Evolutionary conservation across 1,140 invertebrate genomes (phyloP), one percentile per base, ranked within the genome.

Genomic region (Nebria ingens): DNA sequence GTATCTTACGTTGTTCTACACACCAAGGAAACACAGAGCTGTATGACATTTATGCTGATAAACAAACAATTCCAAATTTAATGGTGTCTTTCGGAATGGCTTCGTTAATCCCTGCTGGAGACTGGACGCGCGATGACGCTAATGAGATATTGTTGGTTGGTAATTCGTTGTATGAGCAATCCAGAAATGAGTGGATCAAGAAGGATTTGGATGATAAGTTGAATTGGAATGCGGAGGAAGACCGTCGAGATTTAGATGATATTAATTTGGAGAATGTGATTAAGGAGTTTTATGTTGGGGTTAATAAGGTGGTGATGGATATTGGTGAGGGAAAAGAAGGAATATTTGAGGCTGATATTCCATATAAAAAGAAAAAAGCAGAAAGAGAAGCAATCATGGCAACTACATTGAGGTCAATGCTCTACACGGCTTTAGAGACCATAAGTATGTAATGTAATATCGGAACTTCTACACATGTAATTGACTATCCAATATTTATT

Each of bases 1-100:
- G 65, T 0, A 68, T 70, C 22, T 51, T 70, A 42, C n/a, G 61
- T n/a, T 56, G 61, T 0, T 56, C 23, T 23, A 50, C 56, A 9
- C 66, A 62, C 45, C 56, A 64, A 52, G 57, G 55, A 17, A 17
- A 45, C 1, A 53, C 53, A 17, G 52, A 56, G 9, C 61, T 64
- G 29, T 69, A 62, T 56, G 60, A 62, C 49, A 59, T 65, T 4
- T 61, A 62, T 51, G 51, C 53, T 29, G 62, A 63, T 0, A 67
- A 68, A 55, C 68, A 70, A 50, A 67, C 63, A 2, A 59, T 70
- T 19, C 61, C 64, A 0, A 70, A 67, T 61, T 63, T 62, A 19
- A 19, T 70, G 13, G 59, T 42, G 1, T 66, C 65, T 2, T 20
- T 68, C 2, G 63, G 54, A 1, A 65, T 69, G 58, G 63, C 64